These are phyloP conservation scores for Coenonympha arcania DNA, from an alignment of 2,888 invertebrate species.

Conservation along the genomic window DNA sequence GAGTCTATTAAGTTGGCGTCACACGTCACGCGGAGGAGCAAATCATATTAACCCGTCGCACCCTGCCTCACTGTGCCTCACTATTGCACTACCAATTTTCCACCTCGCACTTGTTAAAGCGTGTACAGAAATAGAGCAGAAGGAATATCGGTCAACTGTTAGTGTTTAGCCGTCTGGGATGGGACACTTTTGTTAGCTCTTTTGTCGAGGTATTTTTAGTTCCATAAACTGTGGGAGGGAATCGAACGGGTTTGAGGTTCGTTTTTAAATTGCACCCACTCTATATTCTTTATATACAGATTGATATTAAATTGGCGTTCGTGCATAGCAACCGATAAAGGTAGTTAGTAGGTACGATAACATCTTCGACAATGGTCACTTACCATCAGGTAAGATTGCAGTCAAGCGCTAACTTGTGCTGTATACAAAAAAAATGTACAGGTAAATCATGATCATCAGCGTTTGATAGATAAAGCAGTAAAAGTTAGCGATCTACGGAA, in stretches of 20 bases:
- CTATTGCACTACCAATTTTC: constrained; percentile 41
- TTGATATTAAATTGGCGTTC: too few species aligned
- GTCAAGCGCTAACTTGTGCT: too few species aligned
- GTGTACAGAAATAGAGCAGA: constrained; percentile 27
- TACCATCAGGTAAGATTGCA: too few species aligned
- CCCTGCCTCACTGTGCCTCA: constrained; percentile 36
- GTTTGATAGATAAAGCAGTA: too few species aligned
- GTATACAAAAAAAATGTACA: too few species aligned
- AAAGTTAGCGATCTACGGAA: neutral
- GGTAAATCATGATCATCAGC: too few species aligned
- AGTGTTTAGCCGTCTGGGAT: constrained; percentile 6
- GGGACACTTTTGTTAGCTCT: constrained; percentile 1
- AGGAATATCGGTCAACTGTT: constrained; percentile 20
- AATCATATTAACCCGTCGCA: constrained; percentile 60
- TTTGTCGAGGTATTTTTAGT: neutral
- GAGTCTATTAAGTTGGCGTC: constrained; percentile 50
- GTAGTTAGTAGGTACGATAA: too few species aligned
- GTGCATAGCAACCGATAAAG: too few species aligned
- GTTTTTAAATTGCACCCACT: neutral
- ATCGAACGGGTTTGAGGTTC: neutral
- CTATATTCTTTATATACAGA: too few species aligned
- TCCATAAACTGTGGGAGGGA: neutral
- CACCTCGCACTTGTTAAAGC: constrained; percentile 28
- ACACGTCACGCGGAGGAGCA: constrained; percentile 33
- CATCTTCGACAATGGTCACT: too few species aligned